A percentile compares a stretch with the other conserved stretches of the same genome.
Evolutionary conservation across 2,888 invertebrate genomes (phyloP).

Genomic region (Apodemia hepburni): DNA sequence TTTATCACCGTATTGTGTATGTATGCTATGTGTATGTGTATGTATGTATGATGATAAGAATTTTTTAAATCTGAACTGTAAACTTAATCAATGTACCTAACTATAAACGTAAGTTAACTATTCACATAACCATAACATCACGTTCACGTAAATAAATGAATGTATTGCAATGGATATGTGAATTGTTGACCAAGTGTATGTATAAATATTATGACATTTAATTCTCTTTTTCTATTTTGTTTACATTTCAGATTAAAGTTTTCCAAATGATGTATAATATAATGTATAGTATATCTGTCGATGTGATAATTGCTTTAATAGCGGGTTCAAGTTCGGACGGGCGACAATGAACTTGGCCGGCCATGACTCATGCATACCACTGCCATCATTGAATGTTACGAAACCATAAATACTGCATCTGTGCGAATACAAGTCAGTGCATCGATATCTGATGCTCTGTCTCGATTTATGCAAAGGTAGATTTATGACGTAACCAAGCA

Average conservation of each 20-base stretch:
- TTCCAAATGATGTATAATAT: background rate
- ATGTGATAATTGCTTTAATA: conserved; percentile 45
- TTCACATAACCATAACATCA: no score
- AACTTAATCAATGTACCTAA: no score
- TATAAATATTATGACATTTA: no score
- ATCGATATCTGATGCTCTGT: conserved; percentile 8
- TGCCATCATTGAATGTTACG: conserved; percentile 62
- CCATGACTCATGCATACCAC: conserved; percentile 70
- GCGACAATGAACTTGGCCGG: conserved; percentile 78
- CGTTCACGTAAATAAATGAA: no score
- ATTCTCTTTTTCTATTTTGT: background rate
- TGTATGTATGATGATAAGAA: no score
- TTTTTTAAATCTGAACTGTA: no score
- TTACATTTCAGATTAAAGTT: background rate
- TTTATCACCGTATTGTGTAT: no score
- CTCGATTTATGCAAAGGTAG: conserved; percentile 7
- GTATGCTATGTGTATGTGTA: no score
- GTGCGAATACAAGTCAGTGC: conserved; percentile 31
- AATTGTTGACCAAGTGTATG: no score
- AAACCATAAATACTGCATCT: conserved; percentile 73
- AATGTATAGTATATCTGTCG: conserved; percentile 42
- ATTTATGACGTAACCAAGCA: conserved; percentile 14
- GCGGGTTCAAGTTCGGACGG: conserved; percentile 74
- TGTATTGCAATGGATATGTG: no score
- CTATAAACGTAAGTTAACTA: no score